Conservation (phyloP, 2,113 vertebrate species). For the Callaeas wilsoni region DNA sequence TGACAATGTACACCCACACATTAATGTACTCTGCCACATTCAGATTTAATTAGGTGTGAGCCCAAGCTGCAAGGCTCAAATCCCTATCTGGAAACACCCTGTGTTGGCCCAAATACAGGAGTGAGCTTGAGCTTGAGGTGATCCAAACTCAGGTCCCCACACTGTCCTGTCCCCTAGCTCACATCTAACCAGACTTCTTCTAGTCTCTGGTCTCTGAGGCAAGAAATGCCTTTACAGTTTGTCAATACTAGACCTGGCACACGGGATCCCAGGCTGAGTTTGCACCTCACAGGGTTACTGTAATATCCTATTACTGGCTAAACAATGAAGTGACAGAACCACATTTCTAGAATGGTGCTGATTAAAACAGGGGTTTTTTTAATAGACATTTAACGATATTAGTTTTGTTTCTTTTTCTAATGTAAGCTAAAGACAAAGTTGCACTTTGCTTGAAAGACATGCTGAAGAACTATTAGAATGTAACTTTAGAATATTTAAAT, state of each 20-base stretch:
- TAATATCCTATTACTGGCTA: not conserved
- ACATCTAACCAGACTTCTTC: not conserved
- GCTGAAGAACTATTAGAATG: not conserved
- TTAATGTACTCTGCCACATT: slow-evolving; percentile 3
- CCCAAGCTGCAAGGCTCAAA: not conserved
- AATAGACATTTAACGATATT: not conserved
- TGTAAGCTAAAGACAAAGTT: not conserved
- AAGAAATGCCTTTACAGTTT: not conserved
- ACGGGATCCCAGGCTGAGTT: not conserved
- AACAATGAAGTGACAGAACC: not conserved
- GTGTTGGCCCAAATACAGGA: not conserved
- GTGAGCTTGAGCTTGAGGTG: not conserved
- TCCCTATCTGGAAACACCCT: not conserved
- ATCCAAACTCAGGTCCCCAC: not conserved
- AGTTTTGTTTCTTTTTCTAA: not conserved
- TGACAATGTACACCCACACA: slow-evolving; percentile 34
- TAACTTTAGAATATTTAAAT: not conserved
- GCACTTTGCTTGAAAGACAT: not conserved
- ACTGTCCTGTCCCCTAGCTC: not conserved
- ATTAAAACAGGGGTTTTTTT: not conserved
- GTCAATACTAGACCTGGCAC: not conserved
- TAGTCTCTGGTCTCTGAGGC: not conserved
- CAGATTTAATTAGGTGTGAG: slow-evolving; percentile 47
- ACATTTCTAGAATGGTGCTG: not conserved
- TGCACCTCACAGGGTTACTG: not conserved